Percentiles rank a stretch among this genome's conserved stretches.
Evolutionary conservation across 2,113 vertebrate species (phyloP).

Genomic region (Plecturocebus donacophilus): DNA sequence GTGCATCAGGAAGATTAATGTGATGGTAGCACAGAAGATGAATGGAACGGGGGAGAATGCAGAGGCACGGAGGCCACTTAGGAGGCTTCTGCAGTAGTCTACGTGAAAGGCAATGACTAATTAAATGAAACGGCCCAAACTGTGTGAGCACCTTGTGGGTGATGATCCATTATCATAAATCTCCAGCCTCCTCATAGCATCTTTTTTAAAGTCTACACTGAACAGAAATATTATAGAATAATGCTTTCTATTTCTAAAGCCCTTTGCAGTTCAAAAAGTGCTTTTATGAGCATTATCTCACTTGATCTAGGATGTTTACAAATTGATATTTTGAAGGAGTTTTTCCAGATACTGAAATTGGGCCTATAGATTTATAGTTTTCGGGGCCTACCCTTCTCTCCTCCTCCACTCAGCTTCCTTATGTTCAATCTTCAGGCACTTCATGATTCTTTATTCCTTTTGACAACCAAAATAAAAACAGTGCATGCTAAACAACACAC

Average conservation of each 20-base stretch:
- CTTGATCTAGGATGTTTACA: slow-evolving; percentile 44
- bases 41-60: neutral
- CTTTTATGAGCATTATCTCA: slow-evolving; percentile 50
- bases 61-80: neutral
- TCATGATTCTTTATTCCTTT: neutral
- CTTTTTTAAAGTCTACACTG: slow-evolving; percentile 41
- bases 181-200: slow-evolving; percentile 45
- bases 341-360: slow-evolving; percentile 9
- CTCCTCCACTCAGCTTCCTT: neutral
- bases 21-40: neutral
- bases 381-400: neutral
- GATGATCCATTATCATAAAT: slow-evolving; percentile 66
- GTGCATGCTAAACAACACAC: neutral
- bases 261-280: slow-evolving; percentile 56
- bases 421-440: neutral
- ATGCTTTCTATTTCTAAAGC: slow-evolving; percentile 57
- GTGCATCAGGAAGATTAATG: slow-evolving; percentile 10
- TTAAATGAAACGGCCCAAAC: slow-evolving; percentile 64
- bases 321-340: slow-evolving; percentile 32
- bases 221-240: slow-evolving; percentile 57
- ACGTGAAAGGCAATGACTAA: slow-evolving; percentile 29
- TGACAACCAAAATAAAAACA: neutral
- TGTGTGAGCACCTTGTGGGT: slow-evolving; percentile 52
- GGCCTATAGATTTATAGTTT: neutral
- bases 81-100: neutral